A percentile compares a stretch with the other conserved stretches of the same genome.
Evolutionary conservation across 2,888 invertebrate genomes (phyloP).

Genomic region (Notodonta dromedarius): DNA sequence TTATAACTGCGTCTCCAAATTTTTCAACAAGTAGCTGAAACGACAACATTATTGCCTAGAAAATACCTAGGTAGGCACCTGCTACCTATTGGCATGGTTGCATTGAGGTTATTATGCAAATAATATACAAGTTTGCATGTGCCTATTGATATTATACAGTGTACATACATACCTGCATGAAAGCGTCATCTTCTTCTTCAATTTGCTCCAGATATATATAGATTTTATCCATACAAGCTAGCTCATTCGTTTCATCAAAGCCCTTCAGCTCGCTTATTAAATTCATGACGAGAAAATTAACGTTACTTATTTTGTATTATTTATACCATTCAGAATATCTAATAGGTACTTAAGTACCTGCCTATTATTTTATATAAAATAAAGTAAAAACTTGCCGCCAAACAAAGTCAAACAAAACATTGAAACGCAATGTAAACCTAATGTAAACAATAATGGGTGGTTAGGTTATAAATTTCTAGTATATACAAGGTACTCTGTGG

Average conservation of each 20-base stretch:
- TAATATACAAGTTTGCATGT: neutral
- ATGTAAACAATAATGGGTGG: too few species aligned
- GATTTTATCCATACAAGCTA: slow-evolving; percentile 60
- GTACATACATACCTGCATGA: slow-evolving; percentile 57
- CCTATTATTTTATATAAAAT: too few species aligned
- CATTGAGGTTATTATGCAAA: neutral
- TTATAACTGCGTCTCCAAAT: slow-evolving; percentile 44
- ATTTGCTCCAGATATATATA: slow-evolving; percentile 51
- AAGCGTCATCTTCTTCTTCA: slow-evolving; percentile 56
- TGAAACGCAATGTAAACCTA: too few species aligned
- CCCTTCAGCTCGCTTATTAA: slow-evolving; percentile 31
- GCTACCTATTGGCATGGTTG: neutral
- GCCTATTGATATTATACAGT: neutral
- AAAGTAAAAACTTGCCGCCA: too few species aligned
- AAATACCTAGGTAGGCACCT: too few species aligned
- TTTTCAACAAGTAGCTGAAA: slow-evolving; percentile 54
- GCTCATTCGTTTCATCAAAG: slow-evolving; percentile 55
- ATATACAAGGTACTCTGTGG: too few species aligned
- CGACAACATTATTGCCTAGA: neutral
- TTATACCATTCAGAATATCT: too few species aligned
- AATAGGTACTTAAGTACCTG: too few species aligned
- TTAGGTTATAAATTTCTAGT: too few species aligned
- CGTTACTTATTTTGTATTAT: too few species aligned
- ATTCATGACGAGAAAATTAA: neutral
- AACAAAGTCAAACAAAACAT: too few species aligned